Percentiles rank a stretch among this genome's conserved stretches.
Evolutionary conservation across 2,113 vertebrate genomes (phyloP).

Genomic region (Dendropsophus ebraccatus): DNA sequence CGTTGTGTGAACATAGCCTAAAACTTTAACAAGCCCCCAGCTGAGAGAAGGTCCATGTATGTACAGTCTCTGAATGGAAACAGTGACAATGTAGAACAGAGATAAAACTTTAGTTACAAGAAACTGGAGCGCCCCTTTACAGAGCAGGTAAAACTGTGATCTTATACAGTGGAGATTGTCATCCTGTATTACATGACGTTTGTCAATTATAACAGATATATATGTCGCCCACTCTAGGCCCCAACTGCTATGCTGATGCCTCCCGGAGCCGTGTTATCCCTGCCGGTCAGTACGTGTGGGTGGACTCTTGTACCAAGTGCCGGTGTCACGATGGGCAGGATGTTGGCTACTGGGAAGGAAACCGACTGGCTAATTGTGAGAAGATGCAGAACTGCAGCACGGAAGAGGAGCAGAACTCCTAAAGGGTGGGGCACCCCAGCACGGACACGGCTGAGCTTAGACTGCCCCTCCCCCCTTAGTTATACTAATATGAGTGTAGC

Average conservation of each 20-base stretch:
- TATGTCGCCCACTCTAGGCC: constrained; percentile 66
- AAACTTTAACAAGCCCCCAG: too few species aligned
- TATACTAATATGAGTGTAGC: not conserved
- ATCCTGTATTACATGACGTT: not conserved
- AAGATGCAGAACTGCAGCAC: constrained; percentile 71
- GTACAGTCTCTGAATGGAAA: too few species aligned
- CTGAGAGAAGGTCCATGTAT: too few species aligned
- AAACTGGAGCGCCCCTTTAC: too few species aligned
- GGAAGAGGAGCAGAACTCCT: constrained; percentile 27
- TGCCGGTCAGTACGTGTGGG: constrained; percentile 76
- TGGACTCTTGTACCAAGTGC: constrained; percentile 81
- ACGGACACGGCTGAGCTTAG: too few species aligned
- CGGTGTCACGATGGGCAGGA: constrained; percentile 82
- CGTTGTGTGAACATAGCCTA: too few species aligned
- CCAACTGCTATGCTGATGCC: constrained; percentile 79
- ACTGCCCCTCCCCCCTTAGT: not conserved
- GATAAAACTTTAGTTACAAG: too few species aligned
- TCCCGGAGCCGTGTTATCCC: constrained; percentile 75
- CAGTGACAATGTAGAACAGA: too few species aligned
- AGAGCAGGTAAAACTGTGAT: not conserved
- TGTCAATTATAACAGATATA: not conserved
- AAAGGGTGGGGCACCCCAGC: not conserved
- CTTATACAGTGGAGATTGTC: not conserved
- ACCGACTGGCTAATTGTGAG: constrained; percentile 79
- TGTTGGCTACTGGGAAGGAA: constrained; percentile 83